Base-by-base conservation (phyloP, 2,888 invertebrate genomes). In the Drosophila pseudotalamancana region DNA sequence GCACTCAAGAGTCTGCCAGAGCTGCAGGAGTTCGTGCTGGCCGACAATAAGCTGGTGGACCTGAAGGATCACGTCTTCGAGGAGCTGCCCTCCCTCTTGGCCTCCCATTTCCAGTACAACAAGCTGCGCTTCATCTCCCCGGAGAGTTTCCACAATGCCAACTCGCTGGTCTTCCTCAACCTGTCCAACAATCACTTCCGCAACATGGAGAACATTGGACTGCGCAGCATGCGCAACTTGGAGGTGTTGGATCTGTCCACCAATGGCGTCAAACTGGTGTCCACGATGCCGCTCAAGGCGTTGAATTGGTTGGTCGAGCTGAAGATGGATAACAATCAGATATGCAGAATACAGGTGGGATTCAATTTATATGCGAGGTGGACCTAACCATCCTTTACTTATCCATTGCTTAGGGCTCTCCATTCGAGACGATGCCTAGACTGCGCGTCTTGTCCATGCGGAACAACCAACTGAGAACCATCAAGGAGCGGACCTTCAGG, bases 231-330 rank as follows among this genome's bases (percentile, higher is more conserved):
- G 62, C 93, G 94, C 37, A 96, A 96, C 12, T 92, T 98, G 50
- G 97, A 97, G 92, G 95, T 97, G 5, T 90, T 98, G 43, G 97
- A 98, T 90, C 90, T 97, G 60, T 97, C 97, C 87, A 94, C 95
- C 76, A 98, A 98, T 89, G 94, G 93, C 64, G 92, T 97, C 19
- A 93, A 93, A 18, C 93, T 93, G 78, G 93, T 97, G 31, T 93
- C 94, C n/a, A 94, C 94, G 69, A 93, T 96, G 75, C 93, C 94
- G 0, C 92, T 94, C 72, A 94, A 95, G 65, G 93, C 94, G 51
- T 94, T 97, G 93, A 96, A 96, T 89, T 97, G 97, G 95, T 92
- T 97, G 51, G 96, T 97, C 0, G 97, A 97, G 89, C 90, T 97
- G 4, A 95, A 95, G 92, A 93, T 97, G 92, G 96, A 97, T 89